Percentiles rank a stretch among this genome's conserved stretches.
Conservation (phyloP, 2,113 vertebrate genomes). For the Piprites chloris region DNA sequence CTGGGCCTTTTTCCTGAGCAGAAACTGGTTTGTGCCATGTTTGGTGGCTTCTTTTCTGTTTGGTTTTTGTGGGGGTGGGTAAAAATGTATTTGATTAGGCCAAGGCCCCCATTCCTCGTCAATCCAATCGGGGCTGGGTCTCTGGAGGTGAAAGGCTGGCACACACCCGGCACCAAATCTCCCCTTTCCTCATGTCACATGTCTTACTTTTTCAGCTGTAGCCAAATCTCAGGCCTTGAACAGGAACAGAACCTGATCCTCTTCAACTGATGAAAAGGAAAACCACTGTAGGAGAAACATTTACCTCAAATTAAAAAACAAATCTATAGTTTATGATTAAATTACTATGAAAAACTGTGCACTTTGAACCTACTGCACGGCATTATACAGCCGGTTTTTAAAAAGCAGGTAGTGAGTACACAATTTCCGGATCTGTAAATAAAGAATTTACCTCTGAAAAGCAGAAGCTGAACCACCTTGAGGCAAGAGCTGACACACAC, state of each 20-base stretch:
- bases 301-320: neutral
- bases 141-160: slow-evolving; percentile 30
- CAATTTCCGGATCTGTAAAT: slow-evolving; percentile 58
- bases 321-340: neutral
- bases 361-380: neutral
- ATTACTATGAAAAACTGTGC: neutral
- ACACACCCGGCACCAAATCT: neutral
- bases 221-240: neutral
- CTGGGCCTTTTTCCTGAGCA: slow-evolving; percentile 73
- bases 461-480: slow-evolving; percentile 36
- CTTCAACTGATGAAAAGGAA: neutral
- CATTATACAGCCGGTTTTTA: neutral
- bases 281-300: neutral
- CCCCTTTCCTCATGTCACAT: neutral
- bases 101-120: neutral
- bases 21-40: slow-evolving; percentile 63
- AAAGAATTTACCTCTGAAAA: slow-evolving; percentile 35
- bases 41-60: slow-evolving; percentile 40
- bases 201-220: neutral
- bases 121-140: neutral
- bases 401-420: slow-evolving; percentile 41
- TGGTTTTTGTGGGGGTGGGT: neutral
- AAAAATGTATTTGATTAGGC: neutral
- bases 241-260: neutral
- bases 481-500: slow-evolving; percentile 52